Evolutionary conservation across 2,797 vertebrate genomes (phyloP).

Genomic region (Gymnopithys bicolor): DNA sequence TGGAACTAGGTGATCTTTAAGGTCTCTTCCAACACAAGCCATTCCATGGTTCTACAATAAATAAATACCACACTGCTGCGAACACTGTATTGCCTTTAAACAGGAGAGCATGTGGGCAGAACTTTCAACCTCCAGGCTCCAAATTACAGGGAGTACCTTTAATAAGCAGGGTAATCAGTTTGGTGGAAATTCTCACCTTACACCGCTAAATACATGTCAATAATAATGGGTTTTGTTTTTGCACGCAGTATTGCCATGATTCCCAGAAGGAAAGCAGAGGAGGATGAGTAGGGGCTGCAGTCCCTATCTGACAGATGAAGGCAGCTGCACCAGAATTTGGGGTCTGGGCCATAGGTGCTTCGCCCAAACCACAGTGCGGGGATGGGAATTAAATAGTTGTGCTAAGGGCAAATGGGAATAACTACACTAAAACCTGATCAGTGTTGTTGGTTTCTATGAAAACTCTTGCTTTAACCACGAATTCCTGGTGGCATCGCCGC

Average conservation of each 20-base stretch:
- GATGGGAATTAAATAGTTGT: not conserved
- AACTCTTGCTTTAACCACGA: not conserved
- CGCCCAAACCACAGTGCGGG: fast-evolving
- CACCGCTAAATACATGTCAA: not conserved
- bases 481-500: not conserved
- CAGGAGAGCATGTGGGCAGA: not conserved
- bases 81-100: not conserved
- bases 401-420: not conserved
- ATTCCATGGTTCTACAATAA: not conserved
- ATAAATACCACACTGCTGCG: not conserved
- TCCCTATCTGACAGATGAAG: not conserved
- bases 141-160: not conserved
- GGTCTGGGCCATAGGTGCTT: not conserved
- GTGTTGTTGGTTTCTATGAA: not conserved
- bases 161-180: not conserved
- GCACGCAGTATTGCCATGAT: fast-evolving
- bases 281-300: not conserved
- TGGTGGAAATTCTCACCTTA: not conserved
- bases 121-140: constrained; percentile 1
- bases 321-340: fast-evolving
- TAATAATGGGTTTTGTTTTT: fast-evolving
- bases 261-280: not conserved
- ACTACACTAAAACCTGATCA: not conserved
- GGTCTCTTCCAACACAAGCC: not conserved
- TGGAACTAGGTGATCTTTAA: not conserved